These are phyloP conservation scores for Fratercula arctica DNA, from an alignment of 2,797 vertebrate species.

Conservation along the genomic window DNA sequence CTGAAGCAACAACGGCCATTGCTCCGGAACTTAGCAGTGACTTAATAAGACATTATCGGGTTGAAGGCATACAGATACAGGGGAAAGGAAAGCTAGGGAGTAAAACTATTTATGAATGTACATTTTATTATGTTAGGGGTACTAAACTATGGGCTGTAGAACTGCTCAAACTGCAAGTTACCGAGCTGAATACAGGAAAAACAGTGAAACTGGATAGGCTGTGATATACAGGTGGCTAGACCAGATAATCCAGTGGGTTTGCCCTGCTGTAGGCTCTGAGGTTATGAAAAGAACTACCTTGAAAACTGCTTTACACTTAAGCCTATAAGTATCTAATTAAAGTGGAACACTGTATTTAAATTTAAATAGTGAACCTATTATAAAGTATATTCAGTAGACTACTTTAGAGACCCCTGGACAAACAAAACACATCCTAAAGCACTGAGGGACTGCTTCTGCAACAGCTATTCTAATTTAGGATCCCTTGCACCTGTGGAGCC, in stretches of 20 bases:
- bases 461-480: neutral
- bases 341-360: neutral
- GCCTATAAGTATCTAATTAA: neutral
- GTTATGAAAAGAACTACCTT: neutral
- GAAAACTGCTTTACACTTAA: slow-evolving; percentile 7
- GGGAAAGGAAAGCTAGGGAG: neutral
- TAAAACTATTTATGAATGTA: neutral
- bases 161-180: neutral
- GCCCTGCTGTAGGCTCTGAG: neutral
- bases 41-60: neutral
- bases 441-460: neutral
- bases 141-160: neutral
- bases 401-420: neutral
- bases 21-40: neutral
- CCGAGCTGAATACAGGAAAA: neutral
- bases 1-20: neutral
- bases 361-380: slow-evolving; percentile 4
- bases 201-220: neutral
- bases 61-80: neutral
- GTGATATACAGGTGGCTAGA: neutral
- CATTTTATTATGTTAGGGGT: neutral
- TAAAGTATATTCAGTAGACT: neutral
- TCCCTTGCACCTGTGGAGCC: neutral
- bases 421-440: neutral
- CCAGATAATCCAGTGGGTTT: neutral